These are phyloP conservation scores for Drosophila teissieri DNA, from an alignment of 1,140 invertebrate genomes.

Conservation along the genomic window DNA sequence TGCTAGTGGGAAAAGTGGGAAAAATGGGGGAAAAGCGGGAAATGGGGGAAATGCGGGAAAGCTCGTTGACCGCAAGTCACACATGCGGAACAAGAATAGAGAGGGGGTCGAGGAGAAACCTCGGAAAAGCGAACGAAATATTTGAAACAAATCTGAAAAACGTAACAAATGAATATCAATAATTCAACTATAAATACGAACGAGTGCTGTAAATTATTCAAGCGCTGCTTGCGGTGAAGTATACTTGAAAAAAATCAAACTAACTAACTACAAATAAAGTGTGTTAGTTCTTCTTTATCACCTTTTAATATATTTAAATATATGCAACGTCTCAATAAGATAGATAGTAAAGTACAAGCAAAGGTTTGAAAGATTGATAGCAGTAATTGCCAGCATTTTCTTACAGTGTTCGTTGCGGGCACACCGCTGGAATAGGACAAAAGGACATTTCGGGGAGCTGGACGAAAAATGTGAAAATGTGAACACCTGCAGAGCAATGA, in stretches of 20 bases:
- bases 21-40: not conserved
- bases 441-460: constrained; percentile 11
- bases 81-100: not conserved
- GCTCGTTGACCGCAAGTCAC: constrained; percentile 41
- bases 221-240: constrained; percentile 18
- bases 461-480: constrained; percentile 53
- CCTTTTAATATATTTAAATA: too few relatives aligned
- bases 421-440: not conserved
- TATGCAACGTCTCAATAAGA: too few relatives aligned
- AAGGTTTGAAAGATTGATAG: too few relatives aligned
- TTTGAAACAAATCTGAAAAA: constrained; percentile 56
- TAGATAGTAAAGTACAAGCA: too few relatives aligned
- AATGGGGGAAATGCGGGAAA: constrained; percentile 22
- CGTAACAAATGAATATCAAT: constrained; percentile 70
- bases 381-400: not conserved
- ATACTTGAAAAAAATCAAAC: too few relatives aligned
- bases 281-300: too few relatives aligned
- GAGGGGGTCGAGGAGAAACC: not conserved
- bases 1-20: not conserved
- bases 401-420: constrained; percentile 8
- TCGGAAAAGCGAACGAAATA: constrained; percentile 19
- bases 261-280: too few relatives aligned
- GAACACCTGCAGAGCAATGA: constrained; percentile 49
- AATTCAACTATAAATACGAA: constrained; percentile 71
- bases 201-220: constrained; percentile 60